phyloP scores from a whole-genome alignment of 2,113 vertebrate species.

The Baryphthengus martii region DNA sequence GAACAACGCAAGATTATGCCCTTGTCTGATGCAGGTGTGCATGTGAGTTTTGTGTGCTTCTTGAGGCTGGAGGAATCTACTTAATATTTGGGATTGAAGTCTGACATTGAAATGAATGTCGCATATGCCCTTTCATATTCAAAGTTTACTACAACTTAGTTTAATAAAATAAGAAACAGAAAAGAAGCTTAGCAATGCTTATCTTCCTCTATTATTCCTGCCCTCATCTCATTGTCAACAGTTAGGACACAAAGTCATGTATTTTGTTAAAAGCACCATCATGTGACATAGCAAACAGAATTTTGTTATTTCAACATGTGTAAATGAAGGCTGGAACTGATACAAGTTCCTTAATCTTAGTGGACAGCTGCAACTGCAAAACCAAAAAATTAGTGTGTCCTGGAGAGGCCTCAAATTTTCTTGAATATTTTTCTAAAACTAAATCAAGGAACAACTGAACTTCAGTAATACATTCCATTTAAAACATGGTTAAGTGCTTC shows the following conservation, averaged over 20 bases:
- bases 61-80: not conserved
- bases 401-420: conserved; percentile 25
- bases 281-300: not conserved
- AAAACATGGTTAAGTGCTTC: conserved; percentile 17
- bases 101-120: not conserved
- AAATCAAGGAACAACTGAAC: conserved; percentile 16
- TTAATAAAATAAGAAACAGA: not conserved
- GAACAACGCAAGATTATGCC: not conserved
- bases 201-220: not conserved
- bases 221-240: not conserved
- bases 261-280: not conserved
- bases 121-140: not conserved
- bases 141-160: not conserved
- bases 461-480: conserved; percentile 2
- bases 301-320: not conserved
- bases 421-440: conserved; percentile 29
- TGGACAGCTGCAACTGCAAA: conserved; percentile 54
- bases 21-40: not conserved
- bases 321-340: not conserved
- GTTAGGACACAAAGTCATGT: not conserved
- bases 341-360: conserved; percentile 40
- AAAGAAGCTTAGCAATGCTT: not conserved
- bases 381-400: conserved; percentile 44
- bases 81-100: not conserved
- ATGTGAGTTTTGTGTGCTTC: not conserved